A percentile compares a stretch with the other conserved stretches of the same genome.
These are phyloP conservation scores for Oncorhynchus nerka DNA, from an alignment of 2,113 vertebrate species.

Conservation along the genomic window DNA sequence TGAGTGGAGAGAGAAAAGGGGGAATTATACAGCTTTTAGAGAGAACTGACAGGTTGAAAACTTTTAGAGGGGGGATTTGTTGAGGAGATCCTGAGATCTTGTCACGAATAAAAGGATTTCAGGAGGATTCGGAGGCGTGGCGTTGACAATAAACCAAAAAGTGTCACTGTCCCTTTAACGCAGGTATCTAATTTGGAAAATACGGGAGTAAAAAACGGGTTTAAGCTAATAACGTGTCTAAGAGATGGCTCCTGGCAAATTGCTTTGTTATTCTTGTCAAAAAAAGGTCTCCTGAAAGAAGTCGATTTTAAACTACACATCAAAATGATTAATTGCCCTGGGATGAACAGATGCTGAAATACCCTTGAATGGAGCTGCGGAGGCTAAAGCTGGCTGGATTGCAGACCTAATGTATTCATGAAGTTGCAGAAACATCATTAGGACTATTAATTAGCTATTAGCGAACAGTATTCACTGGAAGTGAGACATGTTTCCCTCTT, in stretches of 20 bases:
- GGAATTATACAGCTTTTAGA: constrained; percentile 65
- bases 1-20: not conserved
- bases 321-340: constrained; percentile 98
- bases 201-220: constrained; percentile 62
- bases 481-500: constrained; percentile 1
- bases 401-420: constrained; percentile 86
- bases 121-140: constrained; percentile 64
- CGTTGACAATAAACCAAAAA: constrained; percentile 60
- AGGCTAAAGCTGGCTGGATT: constrained; percentile 78
- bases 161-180: constrained; percentile 69
- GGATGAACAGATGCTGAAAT: constrained; percentile 96
- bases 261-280: constrained; percentile 99
- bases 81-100: constrained; percentile 68
- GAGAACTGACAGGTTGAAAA: constrained; percentile 71
- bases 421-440: constrained; percentile 85
- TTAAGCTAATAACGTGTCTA: constrained; percentile 92
- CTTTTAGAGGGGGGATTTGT: constrained; percentile 71
- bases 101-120: constrained; percentile 69
- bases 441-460: constrained; percentile 90
- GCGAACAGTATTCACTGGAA: constrained; percentile 45
- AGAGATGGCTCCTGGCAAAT: constrained; percentile 96
- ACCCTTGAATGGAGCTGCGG: constrained; percentile 82
- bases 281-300: constrained; percentile 87
- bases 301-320: constrained; percentile 97
- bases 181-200: constrained; percentile 74